phyloP scores from a whole-genome alignment of 2,888 invertebrate species.

The Zele albiditarsus region DNA sequence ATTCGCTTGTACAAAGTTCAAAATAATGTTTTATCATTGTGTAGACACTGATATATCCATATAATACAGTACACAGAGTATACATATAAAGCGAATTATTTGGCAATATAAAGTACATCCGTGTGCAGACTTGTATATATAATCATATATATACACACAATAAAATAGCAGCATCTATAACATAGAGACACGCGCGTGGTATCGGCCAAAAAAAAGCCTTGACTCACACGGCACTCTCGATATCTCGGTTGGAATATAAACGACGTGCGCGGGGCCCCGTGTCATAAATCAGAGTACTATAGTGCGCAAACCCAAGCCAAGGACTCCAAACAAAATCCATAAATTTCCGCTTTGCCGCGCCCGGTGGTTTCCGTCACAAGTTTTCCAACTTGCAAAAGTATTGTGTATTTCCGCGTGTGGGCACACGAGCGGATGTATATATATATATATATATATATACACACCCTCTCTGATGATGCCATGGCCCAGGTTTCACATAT shows the following conservation, averaged over 20 bases:
- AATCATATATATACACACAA: not conserved
- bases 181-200: not conserved
- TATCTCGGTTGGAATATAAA: slow-evolving; percentile 50
- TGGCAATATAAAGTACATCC: not conserved
- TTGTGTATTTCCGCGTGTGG: slow-evolving; percentile 60
- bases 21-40: no score
- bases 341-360: slow-evolving; percentile 69
- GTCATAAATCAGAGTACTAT: slow-evolving; percentile 65
- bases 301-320: slow-evolving; percentile 48
- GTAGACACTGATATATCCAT: no score
- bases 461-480: slow-evolving; percentile 4
- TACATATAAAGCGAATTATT: not conserved
- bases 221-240: slow-evolving; percentile 27
- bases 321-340: slow-evolving; percentile 71
- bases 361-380: slow-evolving; percentile 70
- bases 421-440: slow-evolving; percentile 30
- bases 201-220: slow-evolving; percentile 29
- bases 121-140: not conserved
- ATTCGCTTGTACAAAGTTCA: no score
- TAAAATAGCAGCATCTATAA: slow-evolving; percentile 1
- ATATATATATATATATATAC: not conserved
- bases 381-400: slow-evolving; percentile 70
- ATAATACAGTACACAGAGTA: no score
- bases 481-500: not conserved
- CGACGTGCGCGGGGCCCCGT: slow-evolving; percentile 54